Evolutionary conservation across 2,888 invertebrate species (phyloP).

Genomic region (Elmis aenea): DNA sequence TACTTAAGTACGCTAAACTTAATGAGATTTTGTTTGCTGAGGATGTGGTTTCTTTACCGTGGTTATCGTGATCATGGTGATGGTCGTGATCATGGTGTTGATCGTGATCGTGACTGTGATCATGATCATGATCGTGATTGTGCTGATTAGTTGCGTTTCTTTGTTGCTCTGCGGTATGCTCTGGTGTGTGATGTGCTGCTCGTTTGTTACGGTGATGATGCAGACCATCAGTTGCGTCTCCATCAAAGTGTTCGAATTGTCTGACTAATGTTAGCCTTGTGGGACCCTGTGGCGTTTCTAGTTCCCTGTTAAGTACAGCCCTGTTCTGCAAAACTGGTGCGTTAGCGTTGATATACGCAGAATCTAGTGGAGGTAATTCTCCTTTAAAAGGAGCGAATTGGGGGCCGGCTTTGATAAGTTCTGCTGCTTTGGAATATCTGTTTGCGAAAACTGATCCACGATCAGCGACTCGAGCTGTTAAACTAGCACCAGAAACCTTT

Average conservation of each 20-base stretch:
- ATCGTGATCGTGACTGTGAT: background rate
- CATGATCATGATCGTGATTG: conserved; percentile 1
- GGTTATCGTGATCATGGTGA: conserved; percentile 1
- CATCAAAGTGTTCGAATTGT: conserved; percentile 26
- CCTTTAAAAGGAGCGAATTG: conserved; percentile 73
- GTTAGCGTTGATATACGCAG: conserved; percentile 44
- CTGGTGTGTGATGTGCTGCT: conserved; percentile 36
- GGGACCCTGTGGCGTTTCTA: conserved; percentile 36
- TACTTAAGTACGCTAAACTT: conserved; percentile 8
- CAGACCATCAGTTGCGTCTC: conserved; percentile 17
- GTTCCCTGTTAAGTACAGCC: conserved; percentile 36
- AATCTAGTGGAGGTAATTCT: conserved; percentile 61
- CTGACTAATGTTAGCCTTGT: conserved; percentile 49
- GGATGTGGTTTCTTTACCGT: conserved; percentile 8
- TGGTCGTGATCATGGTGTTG: background rate
- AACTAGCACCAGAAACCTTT: conserved; percentile 62
- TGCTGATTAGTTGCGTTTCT: no score
- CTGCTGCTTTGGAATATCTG: conserved; percentile 52
- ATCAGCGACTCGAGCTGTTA: conserved; percentile 44
- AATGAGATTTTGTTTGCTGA: conserved; percentile 2
- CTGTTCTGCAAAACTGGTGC: conserved; percentile 38
- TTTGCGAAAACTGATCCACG: conserved; percentile 28
- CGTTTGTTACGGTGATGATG: conserved; percentile 26
- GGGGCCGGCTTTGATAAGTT: conserved; percentile 59
- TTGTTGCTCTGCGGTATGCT: conserved; percentile 29